A percentile compares a stretch with the other conserved stretches of the same genome.
These are phyloP conservation scores for Casuarius casuarius DNA, from an alignment of 2,113 vertebrate genomes.

Conservation along the genomic window DNA sequence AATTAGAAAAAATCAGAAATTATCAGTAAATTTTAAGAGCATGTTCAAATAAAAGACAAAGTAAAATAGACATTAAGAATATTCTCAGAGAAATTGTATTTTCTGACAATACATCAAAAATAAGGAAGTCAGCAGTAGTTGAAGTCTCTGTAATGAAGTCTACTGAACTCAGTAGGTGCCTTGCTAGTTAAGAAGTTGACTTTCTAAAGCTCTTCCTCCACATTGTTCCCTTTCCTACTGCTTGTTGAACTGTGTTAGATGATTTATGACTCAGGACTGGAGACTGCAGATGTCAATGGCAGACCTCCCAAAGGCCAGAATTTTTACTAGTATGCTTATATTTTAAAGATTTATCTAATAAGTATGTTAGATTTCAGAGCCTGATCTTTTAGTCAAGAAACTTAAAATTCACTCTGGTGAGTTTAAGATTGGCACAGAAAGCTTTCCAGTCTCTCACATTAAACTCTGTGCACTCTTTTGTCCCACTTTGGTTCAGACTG, in stretches of 20 bases:
- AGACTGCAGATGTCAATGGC: background rate
- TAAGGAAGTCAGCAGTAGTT: background rate
- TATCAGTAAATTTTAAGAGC: background rate
- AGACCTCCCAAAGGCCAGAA: background rate
- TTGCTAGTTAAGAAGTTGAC: background rate
- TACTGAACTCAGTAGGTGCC: background rate
- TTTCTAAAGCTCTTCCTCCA: background rate
- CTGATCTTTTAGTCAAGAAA: conserved; percentile 1
- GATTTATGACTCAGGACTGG: background rate
- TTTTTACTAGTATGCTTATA: background rate
- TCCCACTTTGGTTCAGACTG: background rate
- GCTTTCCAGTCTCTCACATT: background rate
- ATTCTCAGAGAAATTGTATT: background rate
- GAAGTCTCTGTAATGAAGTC: background rate
- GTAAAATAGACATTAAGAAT: background rate
- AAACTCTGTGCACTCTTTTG: background rate
- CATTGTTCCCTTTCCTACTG: background rate
- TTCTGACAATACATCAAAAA: background rate
- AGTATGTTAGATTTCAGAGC: background rate
- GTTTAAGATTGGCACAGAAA: background rate
- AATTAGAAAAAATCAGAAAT: background rate
- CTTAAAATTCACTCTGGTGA: background rate
- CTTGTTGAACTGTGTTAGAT: background rate
- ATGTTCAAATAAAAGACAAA: background rate
- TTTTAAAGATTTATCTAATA: background rate